Percentiles rank a stretch among this genome's conserved stretches.
These are phyloP conservation scores for Chelonia mydas DNA, from an alignment of 2,797 vertebrate species.

Conservation along the genomic window DNA sequence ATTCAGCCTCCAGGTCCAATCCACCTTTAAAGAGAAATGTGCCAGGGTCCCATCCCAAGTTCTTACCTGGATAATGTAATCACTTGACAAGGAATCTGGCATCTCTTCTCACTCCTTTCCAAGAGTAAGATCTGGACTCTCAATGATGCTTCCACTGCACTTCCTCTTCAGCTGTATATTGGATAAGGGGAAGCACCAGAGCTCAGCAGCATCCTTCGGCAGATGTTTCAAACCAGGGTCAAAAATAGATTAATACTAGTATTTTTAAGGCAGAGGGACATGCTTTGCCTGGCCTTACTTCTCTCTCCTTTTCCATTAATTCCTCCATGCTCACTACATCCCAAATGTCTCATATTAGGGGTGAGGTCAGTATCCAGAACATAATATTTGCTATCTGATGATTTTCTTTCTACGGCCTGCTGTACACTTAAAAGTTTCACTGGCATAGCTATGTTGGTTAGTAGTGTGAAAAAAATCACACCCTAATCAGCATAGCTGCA, in stretches of 20 bases:
- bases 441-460: not conserved
- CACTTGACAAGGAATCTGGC: constrained; percentile 1
- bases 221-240: not conserved
- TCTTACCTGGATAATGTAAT: constrained; percentile 2
- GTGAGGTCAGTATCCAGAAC: not conserved
- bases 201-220: not conserved
- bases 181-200: not conserved
- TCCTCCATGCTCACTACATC: not conserved
- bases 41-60: not conserved
- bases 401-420: not conserved
- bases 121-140: constrained; percentile 9
- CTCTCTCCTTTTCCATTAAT: constrained; percentile 6
- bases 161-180: constrained; percentile 8
- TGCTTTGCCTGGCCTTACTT: not conserved
- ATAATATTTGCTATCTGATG: not conserved
- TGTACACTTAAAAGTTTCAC: not conserved
- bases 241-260: not conserved
- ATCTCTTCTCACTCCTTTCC: not conserved
- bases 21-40: not conserved
- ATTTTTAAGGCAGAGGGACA: not conserved
- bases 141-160: not conserved
- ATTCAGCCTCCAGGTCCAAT: not conserved
- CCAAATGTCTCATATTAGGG: not conserved
- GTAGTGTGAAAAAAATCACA: not conserved
- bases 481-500: not conserved